phyloP scores from a whole-genome alignment of 64 coral and sea anemone species.

The Porites australiensis region DNA sequence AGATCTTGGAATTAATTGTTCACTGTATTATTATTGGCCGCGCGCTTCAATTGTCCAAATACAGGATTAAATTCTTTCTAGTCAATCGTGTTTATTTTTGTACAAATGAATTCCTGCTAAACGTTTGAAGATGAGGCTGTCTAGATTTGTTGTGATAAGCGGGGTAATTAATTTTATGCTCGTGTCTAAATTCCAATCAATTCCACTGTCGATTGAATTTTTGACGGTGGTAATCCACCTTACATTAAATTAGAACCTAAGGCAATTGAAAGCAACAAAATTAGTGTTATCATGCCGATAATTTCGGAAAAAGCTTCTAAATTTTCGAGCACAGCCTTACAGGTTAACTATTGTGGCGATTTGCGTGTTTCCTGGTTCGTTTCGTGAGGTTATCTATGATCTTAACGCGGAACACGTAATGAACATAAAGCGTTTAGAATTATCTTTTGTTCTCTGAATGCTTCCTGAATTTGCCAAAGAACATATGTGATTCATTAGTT shows the following conservation, averaged over 20 bases:
- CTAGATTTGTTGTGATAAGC: constrained; percentile 13
- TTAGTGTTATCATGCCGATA: not conserved
- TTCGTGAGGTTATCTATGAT: not conserved
- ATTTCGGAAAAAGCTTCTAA: no score
- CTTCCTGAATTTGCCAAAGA: not conserved
- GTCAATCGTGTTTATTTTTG: not conserved
- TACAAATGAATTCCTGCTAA: not conserved
- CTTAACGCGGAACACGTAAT: not conserved
- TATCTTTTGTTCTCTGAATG: not conserved
- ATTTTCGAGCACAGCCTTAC: not conserved
- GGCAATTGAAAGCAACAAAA: not conserved
- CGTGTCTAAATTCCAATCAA: not conserved
- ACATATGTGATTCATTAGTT: no score
- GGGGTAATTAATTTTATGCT: not conserved
- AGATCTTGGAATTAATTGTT: no score
- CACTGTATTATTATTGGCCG: no score
- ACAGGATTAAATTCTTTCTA: not conserved
- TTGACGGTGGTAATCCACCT: no score
- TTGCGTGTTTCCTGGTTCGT: not conserved
- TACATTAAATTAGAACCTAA: no score
- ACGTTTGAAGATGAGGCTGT: not conserved
- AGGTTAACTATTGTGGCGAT: not conserved
- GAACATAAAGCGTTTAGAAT: not conserved
- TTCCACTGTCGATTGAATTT: not conserved
- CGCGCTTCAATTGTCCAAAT: not conserved